phyloP scores from a whole-genome alignment of 2,888 invertebrate genomes.

The Cacoxenus indagator region DNA sequence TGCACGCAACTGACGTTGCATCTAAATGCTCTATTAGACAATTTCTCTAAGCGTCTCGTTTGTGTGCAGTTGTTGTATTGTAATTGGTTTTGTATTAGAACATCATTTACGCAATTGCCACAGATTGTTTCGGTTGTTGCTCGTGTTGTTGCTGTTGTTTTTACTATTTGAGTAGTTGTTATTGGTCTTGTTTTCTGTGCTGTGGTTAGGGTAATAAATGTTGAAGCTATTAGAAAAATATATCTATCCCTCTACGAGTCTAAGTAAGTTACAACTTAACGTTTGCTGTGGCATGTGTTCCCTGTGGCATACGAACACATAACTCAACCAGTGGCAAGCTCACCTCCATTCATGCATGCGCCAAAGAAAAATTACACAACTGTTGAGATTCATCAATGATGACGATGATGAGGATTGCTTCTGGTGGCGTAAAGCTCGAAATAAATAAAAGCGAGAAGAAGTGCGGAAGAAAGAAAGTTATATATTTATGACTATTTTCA shows the following conservation, averaged over 20 bases:
- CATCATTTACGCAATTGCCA: constrained; percentile 62
- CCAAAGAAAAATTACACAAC: neutral
- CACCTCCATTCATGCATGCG: too few relatives aligned
- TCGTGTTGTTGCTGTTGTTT: constrained; percentile 28
- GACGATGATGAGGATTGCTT: neutral
- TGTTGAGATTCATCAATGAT: neutral
- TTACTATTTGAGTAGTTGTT: constrained; percentile 19
- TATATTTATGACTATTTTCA: neutral
- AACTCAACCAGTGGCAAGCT: too few relatives aligned
- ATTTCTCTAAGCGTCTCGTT: constrained; percentile 1
- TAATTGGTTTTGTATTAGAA: constrained; percentile 63
- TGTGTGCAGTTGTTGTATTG: constrained; percentile 38
- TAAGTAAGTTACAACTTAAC: neutral
- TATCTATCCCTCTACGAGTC: neutral
- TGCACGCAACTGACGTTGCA: neutral
- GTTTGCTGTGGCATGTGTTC: neutral
- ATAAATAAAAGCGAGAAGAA: neutral
- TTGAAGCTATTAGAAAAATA: constrained; percentile 14
- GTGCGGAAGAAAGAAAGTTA: neutral
- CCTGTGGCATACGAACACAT: neutral
- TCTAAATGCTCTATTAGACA: neutral
- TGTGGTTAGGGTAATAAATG: constrained; percentile 2
- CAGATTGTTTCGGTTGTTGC: constrained; percentile 37
- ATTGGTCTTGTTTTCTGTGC: neutral
- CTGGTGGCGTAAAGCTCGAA: neutral